Conservation (phyloP, 2,113 vertebrate genomes). For the Campylomormyrus numenius region DNA sequence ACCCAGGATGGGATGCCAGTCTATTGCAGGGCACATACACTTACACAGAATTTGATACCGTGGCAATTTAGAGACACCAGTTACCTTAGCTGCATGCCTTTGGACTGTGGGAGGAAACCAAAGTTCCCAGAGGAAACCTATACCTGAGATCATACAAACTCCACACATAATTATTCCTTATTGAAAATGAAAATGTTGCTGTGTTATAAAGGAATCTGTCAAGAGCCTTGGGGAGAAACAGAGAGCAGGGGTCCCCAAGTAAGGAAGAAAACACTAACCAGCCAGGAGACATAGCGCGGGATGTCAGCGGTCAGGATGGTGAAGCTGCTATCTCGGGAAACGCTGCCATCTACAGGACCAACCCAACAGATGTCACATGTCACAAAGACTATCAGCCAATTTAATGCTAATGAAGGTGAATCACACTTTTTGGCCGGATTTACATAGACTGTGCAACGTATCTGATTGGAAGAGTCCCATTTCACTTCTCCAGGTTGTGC, state of each 20-base stretch:
- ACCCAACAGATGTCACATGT: neutral
- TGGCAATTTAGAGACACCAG: neutral
- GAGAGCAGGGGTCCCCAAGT: neutral
- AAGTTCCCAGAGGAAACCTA: neutral
- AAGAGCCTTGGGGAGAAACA: neutral
- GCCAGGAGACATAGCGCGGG: conserved; percentile 80
- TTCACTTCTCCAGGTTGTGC: neutral
- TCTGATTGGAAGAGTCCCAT: neutral
- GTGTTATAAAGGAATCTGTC: neutral
- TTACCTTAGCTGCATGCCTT: neutral
- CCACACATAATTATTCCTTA: neutral
- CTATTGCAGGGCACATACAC: neutral
- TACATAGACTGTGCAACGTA: neutral
- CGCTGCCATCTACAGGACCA: conserved; percentile 76
- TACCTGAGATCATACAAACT: neutral
- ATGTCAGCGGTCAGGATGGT: conserved; percentile 74
- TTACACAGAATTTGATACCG: neutral
- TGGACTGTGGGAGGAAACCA: neutral
- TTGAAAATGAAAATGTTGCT: neutral
- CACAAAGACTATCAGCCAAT: neutral
- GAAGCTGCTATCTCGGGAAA: conserved; percentile 74
- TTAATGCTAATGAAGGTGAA: neutral
- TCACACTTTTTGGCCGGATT: neutral
- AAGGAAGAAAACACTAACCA: conserved; percentile 59
- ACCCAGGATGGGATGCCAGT: neutral